Evolutionary conservation across 1,140 invertebrate species (phyloP), one percentile per base, ranked within the genome.

Genomic region (Heliconius himera): DNA sequence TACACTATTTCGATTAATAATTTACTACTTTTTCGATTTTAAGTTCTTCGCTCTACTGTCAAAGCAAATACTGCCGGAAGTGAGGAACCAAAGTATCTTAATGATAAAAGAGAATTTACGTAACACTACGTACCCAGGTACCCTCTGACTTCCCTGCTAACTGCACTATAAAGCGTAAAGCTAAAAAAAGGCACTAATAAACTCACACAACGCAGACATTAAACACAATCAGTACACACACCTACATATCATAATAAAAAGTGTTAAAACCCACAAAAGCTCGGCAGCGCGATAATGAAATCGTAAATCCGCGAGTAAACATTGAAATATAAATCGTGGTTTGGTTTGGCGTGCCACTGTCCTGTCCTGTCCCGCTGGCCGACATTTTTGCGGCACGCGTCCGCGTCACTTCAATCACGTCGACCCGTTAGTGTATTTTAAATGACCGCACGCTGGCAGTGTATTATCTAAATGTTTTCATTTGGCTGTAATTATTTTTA

Each of bases 301-400:
- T 87, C 88, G 89, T 91, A 91, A 90, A 90, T 89, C 85, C 85
- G 82, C 82, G 79, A 54, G 77, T 46, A 83, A 85, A 85, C 84
- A 84, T 83, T 87, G 89, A 89, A 83, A 85, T 88, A 89, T 88
- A 90, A 90, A 90, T 87, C 71, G 78, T 72, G 84, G 89, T 66
- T 66, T 84, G 90, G 90, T 91, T 91, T 91, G 90, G 90, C 89
- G 82, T 80, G 81, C 76, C 83, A 29, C 26, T 66, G 60, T 66
- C 60, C 60, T 66, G 60, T 66, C 60, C 60, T 66, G 60, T 66
- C 60, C 60, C 80, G 84, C 84, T 86, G 90, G 87, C 85, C 87
- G 85, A 86, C 84, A 88, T 90, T 89, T 88, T 88, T 88, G 90
- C 82, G 88, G 88, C 79, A n/a, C 60, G 60, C 60, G 56, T 76